phyloP scores from a whole-genome alignment of 2,888 invertebrate genomes.

The Tortrix viridana region DNA sequence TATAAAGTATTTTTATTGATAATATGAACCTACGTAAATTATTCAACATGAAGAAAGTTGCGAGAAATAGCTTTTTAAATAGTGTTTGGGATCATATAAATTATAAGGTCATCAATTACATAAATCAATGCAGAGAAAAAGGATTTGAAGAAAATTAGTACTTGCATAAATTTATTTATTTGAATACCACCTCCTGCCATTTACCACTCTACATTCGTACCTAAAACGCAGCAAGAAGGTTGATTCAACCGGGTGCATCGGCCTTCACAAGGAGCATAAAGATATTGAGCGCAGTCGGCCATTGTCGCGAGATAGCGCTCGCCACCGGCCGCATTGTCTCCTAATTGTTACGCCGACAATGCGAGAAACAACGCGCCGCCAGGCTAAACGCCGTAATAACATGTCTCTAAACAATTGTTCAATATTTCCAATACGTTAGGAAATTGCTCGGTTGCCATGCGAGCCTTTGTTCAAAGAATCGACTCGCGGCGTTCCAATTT shows the following conservation, averaged over 20 bases:
- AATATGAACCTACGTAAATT: too few species aligned
- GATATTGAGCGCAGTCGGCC: slow-evolving; percentile 71
- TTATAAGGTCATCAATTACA: too few species aligned
- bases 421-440: slow-evolving; percentile 73
- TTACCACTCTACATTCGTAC: slow-evolving; percentile 43
- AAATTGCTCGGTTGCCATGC: slow-evolving; percentile 72
- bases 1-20: too few species aligned
- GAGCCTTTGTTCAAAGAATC: slow-evolving; percentile 60
- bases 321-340: slow-evolving; percentile 66
- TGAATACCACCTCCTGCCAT: slow-evolving; percentile 2
- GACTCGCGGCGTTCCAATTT: slow-evolving; percentile 41
- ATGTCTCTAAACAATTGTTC: slow-evolving; percentile 79
- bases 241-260: slow-evolving; percentile 75
- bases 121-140: too few species aligned
- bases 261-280: slow-evolving; percentile 74
- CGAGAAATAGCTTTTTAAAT: too few species aligned
- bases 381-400: slow-evolving; percentile 80
- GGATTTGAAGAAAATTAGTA: too few species aligned
- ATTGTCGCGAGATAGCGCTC: slow-evolving; percentile 66
- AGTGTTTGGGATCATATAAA: too few species aligned
- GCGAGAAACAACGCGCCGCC: slow-evolving; percentile 71
- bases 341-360: slow-evolving; percentile 49
- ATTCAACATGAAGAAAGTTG: too few species aligned
- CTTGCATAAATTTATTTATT: too few species aligned
- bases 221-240: slow-evolving; percentile 62